Base-by-base conservation (phyloP, 2,888 invertebrate species). In the Lacanobia oleracea region DNA sequence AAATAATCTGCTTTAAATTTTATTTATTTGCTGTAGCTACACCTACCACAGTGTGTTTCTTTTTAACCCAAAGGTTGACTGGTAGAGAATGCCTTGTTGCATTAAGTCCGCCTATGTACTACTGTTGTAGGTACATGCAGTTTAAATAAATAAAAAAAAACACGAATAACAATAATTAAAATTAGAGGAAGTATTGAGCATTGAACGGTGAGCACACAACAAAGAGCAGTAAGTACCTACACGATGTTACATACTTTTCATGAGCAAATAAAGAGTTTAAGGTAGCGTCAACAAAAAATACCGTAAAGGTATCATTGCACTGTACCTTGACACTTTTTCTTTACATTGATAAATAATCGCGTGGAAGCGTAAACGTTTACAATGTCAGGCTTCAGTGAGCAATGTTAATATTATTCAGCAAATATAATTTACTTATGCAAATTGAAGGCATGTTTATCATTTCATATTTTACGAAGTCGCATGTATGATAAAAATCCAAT, bases 271-370 rank as follows among this genome's bases (percentile, higher is more conserved):
- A 27, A 59, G n/a, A 51, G 27, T 40, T 65, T 37, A 73, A 43
- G 21, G 18, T 56, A 64, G 21, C 27, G 48, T 18, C 40, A 61
- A 61, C 33, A 63, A 61, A 62, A 45, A n/a, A 50, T 23, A 23
- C 48, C 14, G 45, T 18, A 48, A 54, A 54, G 21, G 40, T 75
- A 43, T 70, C 69, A 78, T 81, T 83, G 70, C 81, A 79, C 60
- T 72, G 66, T 50, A 64, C 81, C 83, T 85, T 79, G 85, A 81
- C 76, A 77, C 67, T 53, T 72, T 75, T 81, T 68, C 72, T 56
- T 66, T 69, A 65, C 45, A 62, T 67, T 75, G 70, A 77, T 73
- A 72, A 77, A 67, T 72, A 68, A 77, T 68, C 65, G 61, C 65
- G 65, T 82, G 59, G 74, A 74, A 79, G 72, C 69, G 70, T 83